Base-by-base conservation (phyloP, 2,888 invertebrate species). In the Polydrusus pterygomalis region DNA sequence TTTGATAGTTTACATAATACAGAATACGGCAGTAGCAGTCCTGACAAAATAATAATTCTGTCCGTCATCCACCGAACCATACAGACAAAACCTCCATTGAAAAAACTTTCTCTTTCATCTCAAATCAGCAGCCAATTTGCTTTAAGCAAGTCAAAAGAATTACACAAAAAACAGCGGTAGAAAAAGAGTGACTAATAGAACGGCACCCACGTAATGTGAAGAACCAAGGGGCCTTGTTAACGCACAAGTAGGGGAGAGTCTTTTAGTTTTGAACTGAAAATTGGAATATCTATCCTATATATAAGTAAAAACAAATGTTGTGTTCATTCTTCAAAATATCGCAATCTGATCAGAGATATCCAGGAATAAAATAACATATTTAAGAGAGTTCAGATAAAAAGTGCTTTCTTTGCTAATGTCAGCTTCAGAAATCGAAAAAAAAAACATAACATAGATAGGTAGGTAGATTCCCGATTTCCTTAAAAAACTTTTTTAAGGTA, bases 141-240 rank as follows among this genome's bases (percentile, higher is more conserved):
- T 69, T 47, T 25, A 40, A 63, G 47, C 56, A 13, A 25, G 49
- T 30, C 60, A 67, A 68, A 47, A 56, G 63, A 68, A 18, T 60
- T 60, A 60, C 58, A 60, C 18, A 45, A 60, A 74, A 62, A 74
- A 74, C 62, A 68, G 25, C 45, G 63, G 64, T 34, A 38, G 13
- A 64, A 51, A 71, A 71, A 60, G 68, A 71, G 18, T 49, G 60
- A 75, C 75, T 71, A 75, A 68, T 71, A 71, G 71, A 68, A 60
- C 49, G 54, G 67, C 51, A 51, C 54, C 34, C 34, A 34, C 34
- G 34, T 34, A 67, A 49, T 67, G 54, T 20, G 51, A 38, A 17
- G 54, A 54, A 67, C 15, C 67, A 70, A 65, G 73, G 34, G 73
- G 65, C 63, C 70, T 77, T 77, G 77, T 77, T 77, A 77, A 68